These are phyloP conservation scores for Callocephalon fimbriatum DNA, from an alignment of 2,113 vertebrate genomes.

Conservation along the genomic window DNA sequence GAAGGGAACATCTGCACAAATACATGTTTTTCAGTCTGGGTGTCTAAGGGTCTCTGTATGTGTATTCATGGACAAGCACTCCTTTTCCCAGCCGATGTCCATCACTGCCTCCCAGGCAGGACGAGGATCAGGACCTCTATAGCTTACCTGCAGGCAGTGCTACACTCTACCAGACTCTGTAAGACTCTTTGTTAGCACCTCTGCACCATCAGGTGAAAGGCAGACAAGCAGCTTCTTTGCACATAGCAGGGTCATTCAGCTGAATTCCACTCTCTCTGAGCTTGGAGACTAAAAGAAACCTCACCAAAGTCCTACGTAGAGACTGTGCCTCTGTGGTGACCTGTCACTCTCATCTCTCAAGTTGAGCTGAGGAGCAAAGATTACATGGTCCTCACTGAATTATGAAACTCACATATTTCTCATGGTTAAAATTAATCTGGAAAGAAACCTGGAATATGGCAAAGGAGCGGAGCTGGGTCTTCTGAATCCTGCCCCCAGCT, in stretches of 20 bases:
- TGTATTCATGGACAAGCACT: fast-evolving
- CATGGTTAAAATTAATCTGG: not conserved
- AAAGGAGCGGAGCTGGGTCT: not conserved
- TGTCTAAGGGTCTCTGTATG: too few relatives aligned
- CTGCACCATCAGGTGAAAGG: not conserved
- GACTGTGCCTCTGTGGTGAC: not conserved
- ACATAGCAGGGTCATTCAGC: fast-evolving
- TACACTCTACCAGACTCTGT: not conserved
- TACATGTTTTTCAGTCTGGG: not conserved
- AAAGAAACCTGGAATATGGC: not conserved
- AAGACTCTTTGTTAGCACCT: not conserved
- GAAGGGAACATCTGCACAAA: not conserved
- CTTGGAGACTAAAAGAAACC: constrained; percentile 1
- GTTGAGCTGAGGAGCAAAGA: not conserved
- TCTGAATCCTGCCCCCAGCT: not conserved
- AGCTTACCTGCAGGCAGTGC: not conserved
- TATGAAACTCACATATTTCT: not conserved
- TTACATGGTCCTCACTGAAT: not conserved
- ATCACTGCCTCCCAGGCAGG: not conserved
- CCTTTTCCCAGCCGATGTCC: not conserved
- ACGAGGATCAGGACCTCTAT: not conserved
- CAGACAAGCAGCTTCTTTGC: fast-evolving
- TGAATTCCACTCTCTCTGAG: not conserved
- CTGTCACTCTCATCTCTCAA: not conserved
- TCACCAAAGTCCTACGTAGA: not conserved